Conservation (phyloP, 2,113 vertebrate genomes). For the Pogona vitticeps region DNA sequence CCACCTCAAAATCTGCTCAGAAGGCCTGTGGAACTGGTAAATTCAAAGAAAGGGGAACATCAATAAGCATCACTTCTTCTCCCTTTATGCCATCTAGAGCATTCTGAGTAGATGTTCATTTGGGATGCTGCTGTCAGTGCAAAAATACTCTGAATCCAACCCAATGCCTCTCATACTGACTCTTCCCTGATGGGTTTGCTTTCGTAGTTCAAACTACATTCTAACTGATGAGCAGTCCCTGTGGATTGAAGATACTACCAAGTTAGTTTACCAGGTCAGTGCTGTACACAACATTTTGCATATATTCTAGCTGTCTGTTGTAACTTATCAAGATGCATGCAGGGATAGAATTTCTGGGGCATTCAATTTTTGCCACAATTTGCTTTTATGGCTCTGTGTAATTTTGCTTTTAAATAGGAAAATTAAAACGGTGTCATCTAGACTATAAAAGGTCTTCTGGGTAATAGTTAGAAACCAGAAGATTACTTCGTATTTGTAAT, state of each 20-base stretch:
- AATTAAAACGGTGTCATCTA: background rate
- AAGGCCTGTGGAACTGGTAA: background rate
- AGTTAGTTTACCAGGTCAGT: constrained; percentile 95
- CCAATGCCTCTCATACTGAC: background rate
- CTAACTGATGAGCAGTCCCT: constrained; percentile 93
- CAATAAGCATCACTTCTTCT: background rate
- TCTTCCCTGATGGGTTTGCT: background rate
- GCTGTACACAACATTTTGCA: constrained; percentile 34
- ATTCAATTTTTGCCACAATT: background rate
- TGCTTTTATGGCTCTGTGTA: background rate
- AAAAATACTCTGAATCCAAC: background rate
- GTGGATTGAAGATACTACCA: constrained; percentile 98
- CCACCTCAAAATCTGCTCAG: background rate
- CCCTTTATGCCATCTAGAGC: background rate
- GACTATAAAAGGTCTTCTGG: background rate
- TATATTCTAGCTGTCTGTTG: background rate
- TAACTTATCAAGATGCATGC: background rate
- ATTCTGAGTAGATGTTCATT: background rate
- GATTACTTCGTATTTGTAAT: background rate
- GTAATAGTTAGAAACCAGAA: background rate
- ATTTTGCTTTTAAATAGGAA: background rate
- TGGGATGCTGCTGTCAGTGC: background rate
- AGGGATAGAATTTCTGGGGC: background rate
- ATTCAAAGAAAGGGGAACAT: background rate
- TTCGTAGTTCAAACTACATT: constrained; percentile 88